A percentile compares a stretch with the other conserved stretches of the same genome.
Conservation (phyloP, 2,888 invertebrate species). For the Pharmacophagus antenor region DNA sequence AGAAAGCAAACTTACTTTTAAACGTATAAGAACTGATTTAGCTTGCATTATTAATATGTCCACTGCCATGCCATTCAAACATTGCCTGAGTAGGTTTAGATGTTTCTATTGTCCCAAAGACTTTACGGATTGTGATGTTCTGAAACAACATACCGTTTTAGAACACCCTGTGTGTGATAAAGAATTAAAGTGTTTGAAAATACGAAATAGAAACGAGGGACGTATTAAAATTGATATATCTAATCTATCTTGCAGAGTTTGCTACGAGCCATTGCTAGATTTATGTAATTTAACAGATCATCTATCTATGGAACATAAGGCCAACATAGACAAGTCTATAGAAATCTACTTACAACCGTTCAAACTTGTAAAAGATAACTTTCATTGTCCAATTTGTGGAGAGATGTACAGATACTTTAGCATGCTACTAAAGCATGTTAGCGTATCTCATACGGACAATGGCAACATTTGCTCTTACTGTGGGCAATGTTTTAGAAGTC, state of each 20-base stretch:
- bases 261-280: slow-evolving; percentile 45
- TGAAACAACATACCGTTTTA: slow-evolving; percentile 54
- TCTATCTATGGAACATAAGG: slow-evolving; percentile 49
- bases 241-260: slow-evolving; percentile 54
- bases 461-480: slow-evolving; percentile 60
- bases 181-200: slow-evolving; percentile 53
- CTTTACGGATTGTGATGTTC: slow-evolving; percentile 53
- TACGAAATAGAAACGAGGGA: slow-evolving; percentile 56
- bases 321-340: slow-evolving; percentile 46
- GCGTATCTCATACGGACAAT: slow-evolving; percentile 53
- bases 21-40: slow-evolving; percentile 52
- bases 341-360: slow-evolving; percentile 50
- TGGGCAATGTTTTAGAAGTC: slow-evolving; percentile 55
- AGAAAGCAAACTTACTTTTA: slow-evolving; percentile 45
- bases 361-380: slow-evolving; percentile 54
- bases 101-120: slow-evolving; percentile 69
- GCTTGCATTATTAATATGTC: slow-evolving; percentile 63
- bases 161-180: slow-evolving; percentile 62
- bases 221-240: slow-evolving; percentile 63
- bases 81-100: slow-evolving; percentile 57
- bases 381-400: slow-evolving; percentile 54
- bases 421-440: slow-evolving; percentile 54
- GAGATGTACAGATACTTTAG: slow-evolving; percentile 55
- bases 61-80: slow-evolving; percentile 64
- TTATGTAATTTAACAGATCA: slow-evolving; percentile 50